Evolutionary conservation across 2,888 invertebrate genomes (phyloP).

Genomic region (Glaucopsyche alexis): DNA sequence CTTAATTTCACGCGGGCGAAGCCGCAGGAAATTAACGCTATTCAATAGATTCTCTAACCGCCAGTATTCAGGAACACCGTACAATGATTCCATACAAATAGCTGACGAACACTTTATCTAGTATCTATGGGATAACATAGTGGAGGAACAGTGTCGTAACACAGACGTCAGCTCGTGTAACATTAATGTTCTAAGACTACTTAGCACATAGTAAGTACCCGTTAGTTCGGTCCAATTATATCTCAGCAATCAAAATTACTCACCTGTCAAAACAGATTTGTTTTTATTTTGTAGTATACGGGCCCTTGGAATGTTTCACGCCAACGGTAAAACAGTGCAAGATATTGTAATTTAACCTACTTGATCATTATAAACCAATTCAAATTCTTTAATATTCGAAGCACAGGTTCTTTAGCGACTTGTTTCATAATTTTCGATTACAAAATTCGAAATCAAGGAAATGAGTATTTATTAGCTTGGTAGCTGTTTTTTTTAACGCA

Average conservation of each 20-base stretch:
- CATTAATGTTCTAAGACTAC: conserved; percentile 8
- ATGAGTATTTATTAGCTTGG: too few species aligned
- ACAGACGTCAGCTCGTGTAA: conserved; percentile 17
- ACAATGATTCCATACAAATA: conserved; percentile 1
- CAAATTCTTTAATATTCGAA: not conserved
- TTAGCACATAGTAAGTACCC: conserved; percentile 18
- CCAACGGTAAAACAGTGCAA: not conserved
- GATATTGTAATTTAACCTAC: conserved; percentile 1
- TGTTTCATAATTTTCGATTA: not conserved
- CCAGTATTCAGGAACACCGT: too few species aligned
- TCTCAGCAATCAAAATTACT: conserved; percentile 29
- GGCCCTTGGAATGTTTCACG: conserved; percentile 7
- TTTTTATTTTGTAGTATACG: conserved; percentile 20
- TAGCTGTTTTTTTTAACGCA: too few species aligned
- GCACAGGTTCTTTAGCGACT: not conserved
- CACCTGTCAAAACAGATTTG: conserved; percentile 25
- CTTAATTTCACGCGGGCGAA: too few species aligned
- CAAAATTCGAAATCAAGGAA: not conserved
- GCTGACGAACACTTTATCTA: not conserved
- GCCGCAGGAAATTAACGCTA: too few species aligned
- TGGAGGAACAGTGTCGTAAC: not conserved
- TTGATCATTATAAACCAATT: not conserved
- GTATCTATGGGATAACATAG: not conserved
- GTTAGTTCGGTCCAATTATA: conserved; percentile 20
- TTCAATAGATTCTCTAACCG: too few species aligned